These are phyloP conservation scores for Phthorimaea operculella DNA, from an alignment of 1,140 invertebrate species.

Conservation along the genomic window DNA sequence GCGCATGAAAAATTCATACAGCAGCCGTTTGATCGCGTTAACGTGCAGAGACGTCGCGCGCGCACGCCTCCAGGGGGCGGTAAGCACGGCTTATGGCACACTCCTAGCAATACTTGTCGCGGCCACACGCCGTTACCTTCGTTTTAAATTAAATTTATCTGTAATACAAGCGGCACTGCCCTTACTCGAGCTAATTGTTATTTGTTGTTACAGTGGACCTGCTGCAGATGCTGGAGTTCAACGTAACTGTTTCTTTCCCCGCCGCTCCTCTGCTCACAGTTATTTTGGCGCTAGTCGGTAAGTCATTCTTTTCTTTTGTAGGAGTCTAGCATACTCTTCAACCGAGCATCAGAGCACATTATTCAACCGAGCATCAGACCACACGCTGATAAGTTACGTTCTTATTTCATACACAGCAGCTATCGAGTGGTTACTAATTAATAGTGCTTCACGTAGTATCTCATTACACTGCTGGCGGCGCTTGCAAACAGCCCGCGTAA, in stretches of 20 bases:
- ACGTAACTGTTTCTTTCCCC: conserved; percentile 92
- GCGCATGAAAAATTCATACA: conserved; percentile 61
- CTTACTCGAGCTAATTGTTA: neutral
- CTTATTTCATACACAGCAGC: too few relatives aligned
- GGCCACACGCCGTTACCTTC: conserved; percentile 19
- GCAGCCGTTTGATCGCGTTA: conserved; percentile 50
- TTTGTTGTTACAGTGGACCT: conserved; percentile 85
- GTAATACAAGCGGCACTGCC: neutral
- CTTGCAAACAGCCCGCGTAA: neutral
- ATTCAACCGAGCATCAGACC: too few relatives aligned
- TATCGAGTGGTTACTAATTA: too few relatives aligned
- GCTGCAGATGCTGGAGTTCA: conserved; percentile 96
- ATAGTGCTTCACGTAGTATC: too few relatives aligned
- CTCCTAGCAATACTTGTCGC: conserved; percentile 12
- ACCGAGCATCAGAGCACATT: too few relatives aligned
- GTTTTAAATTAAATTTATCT: conserved; percentile 21
- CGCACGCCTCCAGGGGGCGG: conserved; percentile 38
- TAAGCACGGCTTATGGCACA: conserved; percentile 35
- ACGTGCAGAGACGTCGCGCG: conserved; percentile 32
- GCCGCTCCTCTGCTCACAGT: conserved; percentile 96
- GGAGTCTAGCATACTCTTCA: too few relatives aligned
- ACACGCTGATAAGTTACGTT: too few relatives aligned
- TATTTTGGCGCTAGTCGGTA: conserved; percentile 96
- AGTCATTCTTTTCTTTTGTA: conserved; percentile 59
- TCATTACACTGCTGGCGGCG: neutral